Conservation (phyloP, 2,113 vertebrate genomes). For the Vanacampus margaritifer region DNA sequence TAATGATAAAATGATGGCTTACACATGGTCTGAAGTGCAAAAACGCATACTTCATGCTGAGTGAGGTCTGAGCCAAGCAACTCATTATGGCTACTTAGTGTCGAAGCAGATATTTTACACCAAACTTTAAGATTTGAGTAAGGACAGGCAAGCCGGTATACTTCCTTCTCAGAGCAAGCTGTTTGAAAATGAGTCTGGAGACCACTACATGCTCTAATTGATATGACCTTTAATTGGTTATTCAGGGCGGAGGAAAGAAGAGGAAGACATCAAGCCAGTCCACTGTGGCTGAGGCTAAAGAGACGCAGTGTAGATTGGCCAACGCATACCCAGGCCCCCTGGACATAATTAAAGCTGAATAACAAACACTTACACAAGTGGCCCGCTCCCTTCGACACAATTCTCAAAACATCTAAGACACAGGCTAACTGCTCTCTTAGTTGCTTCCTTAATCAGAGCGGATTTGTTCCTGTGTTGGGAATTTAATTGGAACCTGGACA, state of each 20-base stretch:
- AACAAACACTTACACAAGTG: conserved; percentile 74
- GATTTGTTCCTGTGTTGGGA: conserved; percentile 54
- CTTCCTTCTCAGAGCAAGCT: conserved; percentile 66
- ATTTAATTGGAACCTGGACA: conserved; percentile 54
- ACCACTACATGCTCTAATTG: conserved; percentile 79
- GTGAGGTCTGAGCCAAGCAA: conserved; percentile 11
- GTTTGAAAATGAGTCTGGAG: conserved; percentile 75
- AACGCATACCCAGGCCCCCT: conserved; percentile 71
- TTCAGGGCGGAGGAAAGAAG: conserved; percentile 69
- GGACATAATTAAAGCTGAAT: conserved; percentile 81
- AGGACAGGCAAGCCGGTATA: conserved; percentile 46
- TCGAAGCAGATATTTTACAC: conserved; percentile 11
- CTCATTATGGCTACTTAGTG: conserved; percentile 18
- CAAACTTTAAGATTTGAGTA: conserved; percentile 27
- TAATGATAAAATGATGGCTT: conserved; percentile 1
- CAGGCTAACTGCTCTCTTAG: conserved; percentile 46
- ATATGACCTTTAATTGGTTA: conserved; percentile 82
- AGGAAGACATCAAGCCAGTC: conserved; percentile 77
- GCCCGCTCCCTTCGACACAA: conserved; percentile 57
- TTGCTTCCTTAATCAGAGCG: conserved; percentile 55
- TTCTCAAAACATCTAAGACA: conserved; percentile 65
- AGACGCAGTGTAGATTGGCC: conserved; percentile 67
- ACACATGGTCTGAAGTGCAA: not conserved
- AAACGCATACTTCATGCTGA: not conserved
- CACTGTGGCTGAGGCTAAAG: conserved; percentile 71